Base-by-base conservation (phyloP, 2,797 vertebrate genomes). In the Telmatherina bonti region DNA sequence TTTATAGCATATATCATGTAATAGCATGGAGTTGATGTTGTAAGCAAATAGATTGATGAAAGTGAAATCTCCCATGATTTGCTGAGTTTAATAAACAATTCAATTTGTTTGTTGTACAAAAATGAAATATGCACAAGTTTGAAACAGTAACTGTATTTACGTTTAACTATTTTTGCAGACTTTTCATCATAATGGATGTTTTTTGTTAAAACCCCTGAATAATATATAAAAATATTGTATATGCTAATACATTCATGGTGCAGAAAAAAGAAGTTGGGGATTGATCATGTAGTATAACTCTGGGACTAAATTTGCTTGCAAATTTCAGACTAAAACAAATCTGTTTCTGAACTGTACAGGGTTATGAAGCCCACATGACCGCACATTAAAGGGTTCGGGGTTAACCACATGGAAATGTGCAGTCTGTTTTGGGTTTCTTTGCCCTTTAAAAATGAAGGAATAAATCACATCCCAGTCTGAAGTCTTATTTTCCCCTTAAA, bases 401-500 rank as follows among this genome's bases (percentile, higher is more conserved):
- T 70, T 61, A 72, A 62, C 74, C 74, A 56, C 83, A 78, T 60
- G 67, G 71, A 51, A 26, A 62, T 7, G 5, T 10, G 45, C 68
- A 70, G 81, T 10, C 61, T 70, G 68, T 55, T 74, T 49, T 64
- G 41, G 51, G 57, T 63, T 73, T 84, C 33, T 79, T 65, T 76
- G 61, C 53, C 61, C 61, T 72, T 71, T 47, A 52, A 80, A 56
- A 69, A 67, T 72, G 62, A 18, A 30, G 78, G 68, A 77, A 75
- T 77, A 77, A 87, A 78, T 83, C 81, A 79, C 60, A 73, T 41
- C 75, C 65, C 59, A 81, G 77, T 62, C 69, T 60, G 43, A 68
- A 79, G 80, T 76, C 70, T 85, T 59, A 68, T 72, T 86, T 80
- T 75, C 56, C 73, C 77, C 72, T 55, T 27, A 71, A 77, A 72